Evolutionary conservation across 2,888 invertebrate genomes (phyloP).

Genomic region (Trypoxylon attenuatum): DNA sequence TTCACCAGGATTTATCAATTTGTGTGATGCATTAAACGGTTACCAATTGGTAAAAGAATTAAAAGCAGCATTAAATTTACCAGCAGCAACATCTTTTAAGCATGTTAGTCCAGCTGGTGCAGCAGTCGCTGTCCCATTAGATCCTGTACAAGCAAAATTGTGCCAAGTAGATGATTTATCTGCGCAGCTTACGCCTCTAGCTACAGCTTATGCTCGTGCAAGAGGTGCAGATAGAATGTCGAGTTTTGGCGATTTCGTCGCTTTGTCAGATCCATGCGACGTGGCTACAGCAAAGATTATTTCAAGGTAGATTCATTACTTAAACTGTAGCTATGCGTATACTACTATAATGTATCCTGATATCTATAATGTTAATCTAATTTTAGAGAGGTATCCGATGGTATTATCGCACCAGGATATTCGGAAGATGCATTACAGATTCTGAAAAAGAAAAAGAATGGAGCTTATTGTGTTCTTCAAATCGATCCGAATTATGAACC

Average conservation of each 20-base stretch:
- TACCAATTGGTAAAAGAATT: slow-evolving; percentile 97
- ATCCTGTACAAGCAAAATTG: slow-evolving; percentile 85
- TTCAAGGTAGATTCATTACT: slow-evolving; percentile 76
- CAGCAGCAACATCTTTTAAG: slow-evolving; percentile 97
- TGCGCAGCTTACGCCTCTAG: slow-evolving; percentile 85
- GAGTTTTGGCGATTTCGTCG: slow-evolving; percentile 98
- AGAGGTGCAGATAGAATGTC: slow-evolving; percentile 99
- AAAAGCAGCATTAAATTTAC: slow-evolving; percentile 84
- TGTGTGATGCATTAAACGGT: slow-evolving; percentile 97
- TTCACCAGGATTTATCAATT: slow-evolving; percentile 97
- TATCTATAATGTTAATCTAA: not conserved
- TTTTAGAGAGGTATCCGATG: slow-evolving; percentile 92
- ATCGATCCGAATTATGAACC: slow-evolving; percentile 93
- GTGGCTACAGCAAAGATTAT: slow-evolving; percentile 93
- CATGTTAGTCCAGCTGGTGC: slow-evolving; percentile 99
- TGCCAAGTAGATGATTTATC: slow-evolving; percentile 95
- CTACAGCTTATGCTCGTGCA: slow-evolving; percentile 95
- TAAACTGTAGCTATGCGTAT: no score
- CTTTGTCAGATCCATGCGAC: slow-evolving; percentile 94
- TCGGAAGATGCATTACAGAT: slow-evolving; percentile 87
- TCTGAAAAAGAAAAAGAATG: slow-evolving; percentile 95
- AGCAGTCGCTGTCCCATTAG: slow-evolving; percentile 90
- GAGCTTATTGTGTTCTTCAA: slow-evolving; percentile 92
- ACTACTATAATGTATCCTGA: no score
- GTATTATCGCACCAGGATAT: slow-evolving; percentile 97